Evolutionary conservation across 1,140 invertebrate genomes (phyloP).

Genomic region (Aphis gossypii): DNA sequence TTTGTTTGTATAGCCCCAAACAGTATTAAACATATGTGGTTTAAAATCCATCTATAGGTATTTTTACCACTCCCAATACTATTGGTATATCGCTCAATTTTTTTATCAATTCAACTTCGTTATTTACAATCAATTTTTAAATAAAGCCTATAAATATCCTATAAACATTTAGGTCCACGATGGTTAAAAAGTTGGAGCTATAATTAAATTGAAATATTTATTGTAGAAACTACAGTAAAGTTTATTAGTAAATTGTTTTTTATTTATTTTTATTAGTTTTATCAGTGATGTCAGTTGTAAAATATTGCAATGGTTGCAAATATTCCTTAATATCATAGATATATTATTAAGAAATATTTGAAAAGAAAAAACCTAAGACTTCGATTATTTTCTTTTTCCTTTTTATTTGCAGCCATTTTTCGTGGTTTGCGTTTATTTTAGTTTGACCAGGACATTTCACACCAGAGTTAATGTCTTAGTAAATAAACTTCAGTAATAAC

Average conservation of each 20-base stretch:
- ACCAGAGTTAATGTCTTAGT: neutral
- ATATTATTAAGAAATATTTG: neutral
- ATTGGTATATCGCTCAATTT: neutral
- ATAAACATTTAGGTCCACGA: neutral
- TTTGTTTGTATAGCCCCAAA: neutral
- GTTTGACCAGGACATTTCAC: neutral
- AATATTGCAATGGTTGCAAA: neutral
- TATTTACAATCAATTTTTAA: neutral
- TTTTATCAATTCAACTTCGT: neutral
- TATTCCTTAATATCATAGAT: neutral
- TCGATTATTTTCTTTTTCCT: neutral
- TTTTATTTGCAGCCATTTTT: slow-evolving; percentile 4
- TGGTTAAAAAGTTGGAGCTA: neutral
- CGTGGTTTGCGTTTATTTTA: neutral
- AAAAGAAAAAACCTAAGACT: neutral
- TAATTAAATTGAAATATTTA: neutral
- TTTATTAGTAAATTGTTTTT: neutral
- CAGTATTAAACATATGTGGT: neutral
- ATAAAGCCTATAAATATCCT: neutral
- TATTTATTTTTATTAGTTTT: neutral
- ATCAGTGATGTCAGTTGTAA: neutral
- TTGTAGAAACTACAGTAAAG: neutral
- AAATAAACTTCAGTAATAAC: slow-evolving; percentile 9
- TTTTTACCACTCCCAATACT: neutral
- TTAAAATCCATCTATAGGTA: neutral